Evolutionary conservation across 2,113 vertebrate genomes (phyloP).

Genomic region (Struthidea cinerea): DNA sequence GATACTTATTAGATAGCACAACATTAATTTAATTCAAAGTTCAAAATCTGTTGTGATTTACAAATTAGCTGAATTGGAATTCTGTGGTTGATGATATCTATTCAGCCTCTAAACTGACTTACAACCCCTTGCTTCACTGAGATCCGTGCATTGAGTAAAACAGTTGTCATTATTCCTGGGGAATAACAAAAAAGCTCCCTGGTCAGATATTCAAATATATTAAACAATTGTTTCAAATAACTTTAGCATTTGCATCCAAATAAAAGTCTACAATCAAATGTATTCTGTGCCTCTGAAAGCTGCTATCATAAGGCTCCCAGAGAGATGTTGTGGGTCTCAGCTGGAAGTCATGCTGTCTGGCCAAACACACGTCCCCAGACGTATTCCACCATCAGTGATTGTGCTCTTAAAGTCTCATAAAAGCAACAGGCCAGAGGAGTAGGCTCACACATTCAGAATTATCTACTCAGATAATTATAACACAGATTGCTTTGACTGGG

Average conservation of each 20-base stretch:
- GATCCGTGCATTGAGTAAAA: not conserved
- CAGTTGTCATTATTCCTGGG: not conserved
- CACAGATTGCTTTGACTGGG: not conserved
- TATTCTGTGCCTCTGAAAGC: not conserved
- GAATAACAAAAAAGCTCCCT: not conserved
- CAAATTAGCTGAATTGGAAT: not conserved
- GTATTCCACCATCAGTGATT: not conserved
- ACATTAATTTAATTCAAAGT: not conserved
- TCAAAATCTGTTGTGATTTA: not conserved
- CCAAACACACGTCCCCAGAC: not conserved
- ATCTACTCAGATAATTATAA: not conserved
- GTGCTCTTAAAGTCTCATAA: not conserved
- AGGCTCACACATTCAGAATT: not conserved
- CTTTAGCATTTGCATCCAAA: not conserved
- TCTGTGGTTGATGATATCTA: not conserved
- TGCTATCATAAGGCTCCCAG: fast-evolving
- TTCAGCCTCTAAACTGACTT: not conserved
- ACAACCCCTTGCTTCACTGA: not conserved
- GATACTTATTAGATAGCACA: not conserved
- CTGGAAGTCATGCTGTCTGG: not conserved
- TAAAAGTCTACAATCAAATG: not conserved
- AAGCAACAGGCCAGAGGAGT: not conserved
- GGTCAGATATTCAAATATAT: not conserved
- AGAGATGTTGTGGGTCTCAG: not conserved
- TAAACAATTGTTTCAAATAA: not conserved